Conservation (phyloP, 2,888 invertebrate genomes). For the Myathropa florea region DNA sequence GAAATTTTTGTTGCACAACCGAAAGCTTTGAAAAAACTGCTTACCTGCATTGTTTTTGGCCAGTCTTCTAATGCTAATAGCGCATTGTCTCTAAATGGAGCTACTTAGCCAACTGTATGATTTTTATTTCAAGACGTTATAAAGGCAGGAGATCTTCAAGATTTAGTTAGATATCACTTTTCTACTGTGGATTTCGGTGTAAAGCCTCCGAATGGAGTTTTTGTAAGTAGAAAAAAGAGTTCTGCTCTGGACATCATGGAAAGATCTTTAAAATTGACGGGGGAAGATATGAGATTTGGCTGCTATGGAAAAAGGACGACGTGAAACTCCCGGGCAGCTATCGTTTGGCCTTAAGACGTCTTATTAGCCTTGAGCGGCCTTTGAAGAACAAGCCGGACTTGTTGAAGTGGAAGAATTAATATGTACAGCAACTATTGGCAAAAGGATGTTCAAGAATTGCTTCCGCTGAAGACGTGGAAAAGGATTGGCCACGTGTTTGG, state of each 20-base stretch:
- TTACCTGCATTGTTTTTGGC: conserved; percentile 11
- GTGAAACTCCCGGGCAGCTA: conserved; percentile 23
- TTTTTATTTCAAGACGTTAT: background rate
- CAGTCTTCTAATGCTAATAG: background rate
- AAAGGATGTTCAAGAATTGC: conserved; percentile 43
- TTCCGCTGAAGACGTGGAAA: conserved; percentile 16
- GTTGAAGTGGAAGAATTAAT: conserved; percentile 1
- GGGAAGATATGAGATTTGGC: too few relatives aligned
- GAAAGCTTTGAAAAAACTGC: background rate
- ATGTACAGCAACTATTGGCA: conserved; percentile 25
- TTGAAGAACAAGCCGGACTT: conserved; percentile 14
- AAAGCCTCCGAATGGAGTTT: background rate
- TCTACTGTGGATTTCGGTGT: background rate
- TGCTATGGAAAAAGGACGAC: background rate
- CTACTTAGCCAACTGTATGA: background rate
- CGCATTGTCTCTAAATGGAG: background rate
- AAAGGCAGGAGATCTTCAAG: background rate
- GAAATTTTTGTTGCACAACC: background rate
- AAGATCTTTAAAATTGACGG: too few relatives aligned
- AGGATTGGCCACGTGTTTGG: conserved; percentile 58
- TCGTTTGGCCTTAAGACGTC: conserved; percentile 12
- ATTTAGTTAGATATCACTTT: background rate
- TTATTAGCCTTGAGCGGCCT: conserved; percentile 37
- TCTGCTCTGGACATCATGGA: background rate
- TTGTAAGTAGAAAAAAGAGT: background rate